Evolutionary conservation across 2,888 invertebrate species (phyloP), one percentile per base, ranked within the genome.

Genomic region (Microctonus brassicae): DNA sequence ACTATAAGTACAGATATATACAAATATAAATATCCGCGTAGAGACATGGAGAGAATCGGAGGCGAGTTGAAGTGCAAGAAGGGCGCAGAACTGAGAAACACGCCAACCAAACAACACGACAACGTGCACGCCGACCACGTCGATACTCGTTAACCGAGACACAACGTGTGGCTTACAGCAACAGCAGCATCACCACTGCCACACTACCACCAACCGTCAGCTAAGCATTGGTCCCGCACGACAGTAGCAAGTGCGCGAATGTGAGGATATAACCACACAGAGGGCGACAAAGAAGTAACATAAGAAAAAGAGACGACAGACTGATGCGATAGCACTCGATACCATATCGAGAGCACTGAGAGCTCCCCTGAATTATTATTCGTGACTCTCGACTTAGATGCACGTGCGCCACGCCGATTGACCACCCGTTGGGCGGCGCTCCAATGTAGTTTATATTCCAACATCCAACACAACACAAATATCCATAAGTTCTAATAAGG

Each of bases 111-210:
- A 62, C 72, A 78, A 83, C 81, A 80, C 76, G 81, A 80, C 83
- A 82, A 82, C 79, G 80, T 76, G 76, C 73, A 78, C 78, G 74
- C 76, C 72, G 77, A 76, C 72, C 73, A 76, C 69, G 81, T 80
- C 81, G 80, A 79, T 80, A 81, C 81, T 82, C 81, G 82, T 83
- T 83, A 81, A 81, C 81, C 75, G 77, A 80, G 81, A 80, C 79
- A 80, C 76, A 60, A 36, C 22, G 53, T 34, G 34, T 47, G 20
- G 63, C 63, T 63, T 29, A 24, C 17, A 63, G 63, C 63, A 63
- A n/a, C 26, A 47, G 26, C 63, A 63, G 11, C 24, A 62, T 26
- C 13, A 42, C 13, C 42, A 17, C 29, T 26, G 29, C 36, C n/a
- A 22, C 57, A 17, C 24, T 29, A 29, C 9, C 9, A 9, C 52